Evolutionary conservation across 2,888 invertebrate species (phyloP), one percentile per base, ranked within the genome.

Genomic region (Agriopis leucophaearia): DNA sequence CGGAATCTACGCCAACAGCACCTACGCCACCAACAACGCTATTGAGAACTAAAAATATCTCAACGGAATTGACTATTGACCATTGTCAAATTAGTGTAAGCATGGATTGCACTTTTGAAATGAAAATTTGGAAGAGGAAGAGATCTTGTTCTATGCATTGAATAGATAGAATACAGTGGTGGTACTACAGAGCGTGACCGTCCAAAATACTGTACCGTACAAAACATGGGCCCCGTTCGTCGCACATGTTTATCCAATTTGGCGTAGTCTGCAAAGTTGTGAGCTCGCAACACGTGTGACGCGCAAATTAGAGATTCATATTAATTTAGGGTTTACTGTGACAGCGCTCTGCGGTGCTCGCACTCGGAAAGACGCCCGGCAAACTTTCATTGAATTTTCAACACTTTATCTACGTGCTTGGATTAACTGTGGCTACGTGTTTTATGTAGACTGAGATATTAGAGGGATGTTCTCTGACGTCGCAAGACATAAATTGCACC

Each of bases 211-310:
- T 15, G 10, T 10, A 48, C 77, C 77, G 84, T 89, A 74, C 78
- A 68, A 82, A 74, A 66, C 68, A 45, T 35, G 52, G 74, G 75
- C 82, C 81, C 67, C 80, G 87, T 87, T 87, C 79, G 81, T 84
- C 87, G 89, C 91, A 90, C 92, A 90, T 92, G 92, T 91, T 92
- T 90, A 93, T 92, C 91, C 91, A 92, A 93, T 92, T 93, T 92
- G 89, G 89, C 88, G 90, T 82, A 87, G 93, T 93, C 93, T 93
- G 93, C 91, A 90, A 93, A 94, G 93, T 93, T 94, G 91, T 77
- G 89, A 91, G 91, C 85, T 89, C 83, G 92, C 89, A 92, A 88
- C 92, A 92, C 90, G 90, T 94, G 93, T 89, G 89, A 84, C 86
- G 89, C 87, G 85, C 88, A 91, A 92, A 94, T 93, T 92, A 92